Evolutionary conservation across 2,888 invertebrate species (phyloP).

Genomic region (Synanthedon formicaeformis): DNA sequence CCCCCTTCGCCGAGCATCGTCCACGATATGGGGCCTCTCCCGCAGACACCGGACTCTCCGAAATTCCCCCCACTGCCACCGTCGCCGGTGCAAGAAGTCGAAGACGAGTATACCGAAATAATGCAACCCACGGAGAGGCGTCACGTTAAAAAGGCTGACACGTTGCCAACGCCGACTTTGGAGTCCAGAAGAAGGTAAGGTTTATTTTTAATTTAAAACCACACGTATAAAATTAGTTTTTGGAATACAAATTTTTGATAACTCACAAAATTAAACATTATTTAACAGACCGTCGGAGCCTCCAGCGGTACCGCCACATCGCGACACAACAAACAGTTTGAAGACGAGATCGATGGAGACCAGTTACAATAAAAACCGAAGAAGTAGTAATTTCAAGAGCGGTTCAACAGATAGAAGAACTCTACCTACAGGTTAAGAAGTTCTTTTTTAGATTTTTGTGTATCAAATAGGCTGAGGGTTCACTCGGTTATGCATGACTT

Average conservation of each 20-base stretch:
- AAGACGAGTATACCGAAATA: constrained; percentile 80
- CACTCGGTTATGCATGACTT: no score
- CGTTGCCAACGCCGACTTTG: constrained; percentile 64
- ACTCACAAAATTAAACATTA: not conserved
- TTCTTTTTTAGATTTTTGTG: no score
- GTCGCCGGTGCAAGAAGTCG: constrained; percentile 84
- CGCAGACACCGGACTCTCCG: constrained; percentile 63
- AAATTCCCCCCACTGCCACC: constrained; percentile 84
- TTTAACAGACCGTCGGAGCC: constrained; percentile 65
- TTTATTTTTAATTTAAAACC: no score
- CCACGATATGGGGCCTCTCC: constrained; percentile 60
- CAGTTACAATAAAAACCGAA: constrained; percentile 75
- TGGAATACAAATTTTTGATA: not conserved
- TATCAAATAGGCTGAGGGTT: no score
- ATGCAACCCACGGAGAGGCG: constrained; percentile 64
- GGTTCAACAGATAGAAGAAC: constrained; percentile 79
- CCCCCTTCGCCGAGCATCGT: constrained; percentile 50
- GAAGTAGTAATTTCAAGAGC: constrained; percentile 65
- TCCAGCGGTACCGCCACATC: constrained; percentile 81
- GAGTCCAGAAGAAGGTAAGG: constrained; percentile 57
- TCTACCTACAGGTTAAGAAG: constrained; percentile 73
- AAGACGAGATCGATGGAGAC: constrained; percentile 90
- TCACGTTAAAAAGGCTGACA: constrained; percentile 62
- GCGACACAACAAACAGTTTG: constrained; percentile 77
- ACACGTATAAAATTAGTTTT: no score